Percentiles rank a stretch among this genome's conserved stretches.
phyloP scores from a whole-genome alignment of 2,888 invertebrate genomes.

The Idaea straminata region DNA sequence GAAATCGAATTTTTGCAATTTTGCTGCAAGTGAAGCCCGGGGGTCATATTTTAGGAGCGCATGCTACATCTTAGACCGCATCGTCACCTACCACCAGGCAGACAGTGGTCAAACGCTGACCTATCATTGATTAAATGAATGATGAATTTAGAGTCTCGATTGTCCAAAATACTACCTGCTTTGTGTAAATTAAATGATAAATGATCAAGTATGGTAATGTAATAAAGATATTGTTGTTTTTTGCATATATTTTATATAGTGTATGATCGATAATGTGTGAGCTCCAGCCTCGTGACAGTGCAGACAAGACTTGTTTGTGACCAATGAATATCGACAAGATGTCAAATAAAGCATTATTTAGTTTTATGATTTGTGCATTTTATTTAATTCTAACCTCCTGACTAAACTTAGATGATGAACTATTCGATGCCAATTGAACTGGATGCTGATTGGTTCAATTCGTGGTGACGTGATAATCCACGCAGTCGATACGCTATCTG shows the following conservation, averaged over 20 bases:
- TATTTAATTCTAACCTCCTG: slow-evolving; percentile 25
- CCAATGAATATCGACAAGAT: slow-evolving; percentile 75
- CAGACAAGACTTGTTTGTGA: slow-evolving; percentile 63
- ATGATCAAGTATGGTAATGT: slow-evolving; percentile 55
- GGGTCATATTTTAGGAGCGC: too few species aligned
- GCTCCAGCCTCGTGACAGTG: slow-evolving; percentile 58
- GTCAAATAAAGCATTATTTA: slow-evolving; percentile 78
- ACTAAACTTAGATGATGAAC: background rate
- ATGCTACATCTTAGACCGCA: too few species aligned
- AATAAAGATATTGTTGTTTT: slow-evolving; percentile 65
- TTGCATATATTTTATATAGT: slow-evolving; percentile 75
- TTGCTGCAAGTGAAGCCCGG: too few species aligned
- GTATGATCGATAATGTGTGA: slow-evolving; percentile 53
- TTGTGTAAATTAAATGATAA: slow-evolving; percentile 31
- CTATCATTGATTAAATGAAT: background rate
- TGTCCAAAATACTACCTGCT: slow-evolving; percentile 30
- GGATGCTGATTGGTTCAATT: too few species aligned
- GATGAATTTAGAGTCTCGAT: slow-evolving; percentile 4
- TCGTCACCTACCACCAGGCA: too few species aligned
- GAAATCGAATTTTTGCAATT: too few species aligned
- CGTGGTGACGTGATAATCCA: too few species aligned
- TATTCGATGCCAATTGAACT: too few species aligned
- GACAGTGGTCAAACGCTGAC: too few species aligned
- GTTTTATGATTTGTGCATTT: slow-evolving; percentile 59
- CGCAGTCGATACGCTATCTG: too few species aligned